These are phyloP conservation scores for Branchipolynoe longqiensis DNA, from an alignment of 2,888 invertebrate genomes.

Conservation along the genomic window DNA sequence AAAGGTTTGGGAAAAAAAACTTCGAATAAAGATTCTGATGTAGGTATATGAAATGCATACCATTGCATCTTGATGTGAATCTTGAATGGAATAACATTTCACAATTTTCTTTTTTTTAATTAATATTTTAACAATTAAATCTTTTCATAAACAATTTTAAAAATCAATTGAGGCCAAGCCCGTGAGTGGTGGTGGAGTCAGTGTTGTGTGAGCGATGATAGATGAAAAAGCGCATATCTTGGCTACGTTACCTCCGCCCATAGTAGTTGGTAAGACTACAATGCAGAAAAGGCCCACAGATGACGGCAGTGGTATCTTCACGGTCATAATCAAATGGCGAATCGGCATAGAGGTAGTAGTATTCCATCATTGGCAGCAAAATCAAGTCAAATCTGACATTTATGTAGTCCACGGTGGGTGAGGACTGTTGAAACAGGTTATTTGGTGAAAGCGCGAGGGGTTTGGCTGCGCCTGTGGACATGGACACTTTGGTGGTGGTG, in stretches of 20 bases:
- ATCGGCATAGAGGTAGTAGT: too few species aligned
- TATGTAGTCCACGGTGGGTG: too few species aligned
- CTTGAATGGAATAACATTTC: too few species aligned
- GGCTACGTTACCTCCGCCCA: constrained; percentile 43
- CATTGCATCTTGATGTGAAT: background rate
- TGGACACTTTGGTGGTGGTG: background rate
- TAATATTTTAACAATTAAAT: too few species aligned
- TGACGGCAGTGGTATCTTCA: constrained; percentile 32
- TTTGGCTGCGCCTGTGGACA: too few species aligned
- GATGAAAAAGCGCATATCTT: constrained; percentile 35
- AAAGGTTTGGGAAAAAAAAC: background rate
- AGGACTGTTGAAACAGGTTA: background rate
- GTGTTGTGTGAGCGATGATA: constrained; percentile 45
- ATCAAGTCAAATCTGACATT: too few species aligned
- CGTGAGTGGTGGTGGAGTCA: constrained; percentile 47
- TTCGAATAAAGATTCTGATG: background rate
- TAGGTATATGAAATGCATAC: background rate
- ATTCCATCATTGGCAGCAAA: too few species aligned
- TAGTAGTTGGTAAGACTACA: constrained; percentile 50
- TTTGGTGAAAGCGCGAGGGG: too few species aligned
- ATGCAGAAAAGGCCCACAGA: constrained; percentile 48
- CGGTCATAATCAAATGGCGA: constrained; percentile 36
- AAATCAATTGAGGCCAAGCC: too few species aligned
- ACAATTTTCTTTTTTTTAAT: too few species aligned
- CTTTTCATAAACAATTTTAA: too few species aligned